phyloP scores from a whole-genome alignment of 2,113 vertebrate species.

The Aramus guarauna region DNA sequence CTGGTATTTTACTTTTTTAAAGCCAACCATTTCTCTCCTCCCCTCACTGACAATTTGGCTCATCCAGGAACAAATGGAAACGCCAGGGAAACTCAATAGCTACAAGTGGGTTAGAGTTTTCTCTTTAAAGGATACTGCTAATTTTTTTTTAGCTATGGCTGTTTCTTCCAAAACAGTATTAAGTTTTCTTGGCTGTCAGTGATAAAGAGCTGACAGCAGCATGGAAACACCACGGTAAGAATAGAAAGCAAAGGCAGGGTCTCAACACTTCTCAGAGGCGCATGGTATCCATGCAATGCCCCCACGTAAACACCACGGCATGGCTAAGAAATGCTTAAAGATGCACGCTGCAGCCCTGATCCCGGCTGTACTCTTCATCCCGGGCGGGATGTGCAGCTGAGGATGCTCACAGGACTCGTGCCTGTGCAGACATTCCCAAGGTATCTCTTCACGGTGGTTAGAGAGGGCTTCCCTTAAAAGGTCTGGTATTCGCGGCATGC shows the following conservation, averaged over 20 bases:
- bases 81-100: neutral
- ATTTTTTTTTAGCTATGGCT: neutral
- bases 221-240: neutral
- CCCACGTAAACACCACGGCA: neutral
- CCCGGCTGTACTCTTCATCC: neutral
- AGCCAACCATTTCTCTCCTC: neutral
- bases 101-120: neutral
- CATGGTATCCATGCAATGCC: neutral
- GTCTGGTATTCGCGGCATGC: constrained; percentile 18
- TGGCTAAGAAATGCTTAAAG: neutral
- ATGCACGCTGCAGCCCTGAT: fast-evolving
- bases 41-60: neutral
- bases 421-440: neutral
- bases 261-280: neutral
- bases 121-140: neutral
- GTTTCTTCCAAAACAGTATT: neutral
- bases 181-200: neutral
- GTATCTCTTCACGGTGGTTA: neutral
- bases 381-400: fast-evolving
- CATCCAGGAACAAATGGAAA: neutral
- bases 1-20: neutral
- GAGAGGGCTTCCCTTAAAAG: constrained; percentile 52
- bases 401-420: neutral
- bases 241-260: constrained; percentile 16
- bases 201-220: neutral